Evolutionary conservation across 2,113 vertebrate species (phyloP).

Genomic region (Cathartes aura): DNA sequence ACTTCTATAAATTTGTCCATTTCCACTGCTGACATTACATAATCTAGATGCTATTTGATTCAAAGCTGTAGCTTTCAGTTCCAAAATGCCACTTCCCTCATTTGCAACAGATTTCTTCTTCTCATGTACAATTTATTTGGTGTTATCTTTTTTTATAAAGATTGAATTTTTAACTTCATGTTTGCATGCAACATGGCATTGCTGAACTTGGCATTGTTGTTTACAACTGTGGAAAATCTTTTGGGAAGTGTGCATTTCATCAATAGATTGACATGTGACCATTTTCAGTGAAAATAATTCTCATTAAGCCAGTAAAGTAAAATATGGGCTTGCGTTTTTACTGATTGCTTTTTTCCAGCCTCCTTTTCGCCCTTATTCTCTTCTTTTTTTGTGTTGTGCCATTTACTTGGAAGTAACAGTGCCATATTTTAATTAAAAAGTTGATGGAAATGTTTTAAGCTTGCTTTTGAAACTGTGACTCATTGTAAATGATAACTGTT

Average conservation of each 20-base stretch:
- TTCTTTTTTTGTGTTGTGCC: background rate
- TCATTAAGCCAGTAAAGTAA: background rate
- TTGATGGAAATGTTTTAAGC: background rate
- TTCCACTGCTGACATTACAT: background rate
- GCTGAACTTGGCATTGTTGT: background rate
- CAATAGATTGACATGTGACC: background rate
- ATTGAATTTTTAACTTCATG: background rate
- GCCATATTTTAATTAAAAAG: background rate
- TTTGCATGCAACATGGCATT: background rate
- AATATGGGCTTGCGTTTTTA: background rate
- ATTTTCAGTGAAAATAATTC: background rate
- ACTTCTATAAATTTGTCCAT: background rate
- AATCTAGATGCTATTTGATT: background rate
- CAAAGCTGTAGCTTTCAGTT: background rate
- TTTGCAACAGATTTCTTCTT: background rate
- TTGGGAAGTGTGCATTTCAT: background rate
- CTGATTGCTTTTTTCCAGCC: background rate
- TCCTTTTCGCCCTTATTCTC: background rate
- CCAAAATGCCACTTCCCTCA: background rate
- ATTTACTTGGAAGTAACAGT: background rate
- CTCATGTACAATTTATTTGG: background rate
- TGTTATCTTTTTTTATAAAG: background rate
- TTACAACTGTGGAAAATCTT: background rate
- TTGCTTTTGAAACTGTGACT: background rate
- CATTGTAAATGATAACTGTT: background rate